Conservation (phyloP, 2,113 vertebrate genomes). For the Callipepla squamata region DNA sequence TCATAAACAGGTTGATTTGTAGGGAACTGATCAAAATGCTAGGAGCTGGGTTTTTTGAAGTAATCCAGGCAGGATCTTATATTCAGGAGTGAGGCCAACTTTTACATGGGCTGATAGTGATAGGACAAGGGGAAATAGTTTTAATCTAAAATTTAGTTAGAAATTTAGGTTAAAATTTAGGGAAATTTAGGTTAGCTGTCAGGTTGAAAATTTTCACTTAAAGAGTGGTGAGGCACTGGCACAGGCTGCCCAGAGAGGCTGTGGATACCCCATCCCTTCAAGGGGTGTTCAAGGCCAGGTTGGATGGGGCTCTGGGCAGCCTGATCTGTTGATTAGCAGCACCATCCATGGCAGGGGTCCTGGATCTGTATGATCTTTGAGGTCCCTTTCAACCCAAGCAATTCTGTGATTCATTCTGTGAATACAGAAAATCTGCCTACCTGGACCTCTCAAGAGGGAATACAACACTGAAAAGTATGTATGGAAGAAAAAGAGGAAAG, state of each 20-base stretch:
- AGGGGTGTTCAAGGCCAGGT: neutral
- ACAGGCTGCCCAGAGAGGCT: neutral
- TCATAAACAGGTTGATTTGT: neutral
- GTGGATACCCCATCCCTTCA: too few species aligned
- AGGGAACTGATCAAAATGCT: neutral
- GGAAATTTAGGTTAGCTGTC: too few species aligned
- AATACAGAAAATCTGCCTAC: neutral
- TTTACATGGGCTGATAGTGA: too few species aligned
- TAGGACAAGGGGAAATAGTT: too few species aligned
- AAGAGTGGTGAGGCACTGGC: neutral
- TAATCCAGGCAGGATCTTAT: neutral
- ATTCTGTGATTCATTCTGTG: neutral
- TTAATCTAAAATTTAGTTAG: neutral
- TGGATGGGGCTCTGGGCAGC: neutral
- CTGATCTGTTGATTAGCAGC: neutral
- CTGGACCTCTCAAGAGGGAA: neutral
- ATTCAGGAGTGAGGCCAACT: too few species aligned
- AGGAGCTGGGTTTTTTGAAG: neutral
- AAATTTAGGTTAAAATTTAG: too few species aligned
- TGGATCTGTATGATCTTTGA: neutral
- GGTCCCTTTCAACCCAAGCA: neutral
- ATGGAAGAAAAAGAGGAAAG: neutral
- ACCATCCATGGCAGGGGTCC: neutral
- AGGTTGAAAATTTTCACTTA: neutral
- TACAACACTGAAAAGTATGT: neutral